Base-by-base conservation (phyloP, 2,888 invertebrate genomes). In the Acleris holmiana region DNA sequence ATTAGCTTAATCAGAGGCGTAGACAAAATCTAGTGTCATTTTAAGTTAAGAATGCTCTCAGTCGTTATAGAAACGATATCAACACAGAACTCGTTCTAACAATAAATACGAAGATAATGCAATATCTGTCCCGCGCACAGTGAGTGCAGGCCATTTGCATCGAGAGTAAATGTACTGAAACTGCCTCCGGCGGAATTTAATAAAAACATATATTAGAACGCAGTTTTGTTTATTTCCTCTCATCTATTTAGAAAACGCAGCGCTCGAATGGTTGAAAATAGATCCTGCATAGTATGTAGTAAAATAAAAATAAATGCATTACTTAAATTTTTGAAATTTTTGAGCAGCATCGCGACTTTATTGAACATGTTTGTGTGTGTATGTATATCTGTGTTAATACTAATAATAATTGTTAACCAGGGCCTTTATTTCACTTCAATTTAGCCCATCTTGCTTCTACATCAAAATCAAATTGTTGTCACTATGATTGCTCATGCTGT, bases 181-280 rank as follows among this genome's bases (percentile, higher is more conserved):
- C 87, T 80, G 89, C 88, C 89, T 86, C 84, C 72, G 71, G 72
- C 74, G 86, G 89, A 89, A 91, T 90, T 91, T 91, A 89, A 91
- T 91, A 91, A 89, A 89, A 91, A 89, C 65, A 60, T 88, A 89
- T 89, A 85, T 88, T 82, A 85, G 79, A 78, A 73, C 75, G 71
- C 71, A 71, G 78, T 78, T 78, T 79, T 79, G 69, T 73, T 67
- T 83, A 81, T 84, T 86, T 85, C 85, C 81, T 83, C 82, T 84
- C 54, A 19, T 60, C 49, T 65, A 60, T 65, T 65, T 44, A 19
- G 17, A 56, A 44, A 41, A 48, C 47, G 23, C 21, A 53, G 40
- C 25, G 40, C 41, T 25, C 18, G 53, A 46, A 56, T 53, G 57
- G 51, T 40, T 51, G 23, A 29, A 40, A 48, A 51, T n/a, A 41